Conservation (phyloP, 2,113 vertebrate genomes). For the Xenopus laevis region DNA sequence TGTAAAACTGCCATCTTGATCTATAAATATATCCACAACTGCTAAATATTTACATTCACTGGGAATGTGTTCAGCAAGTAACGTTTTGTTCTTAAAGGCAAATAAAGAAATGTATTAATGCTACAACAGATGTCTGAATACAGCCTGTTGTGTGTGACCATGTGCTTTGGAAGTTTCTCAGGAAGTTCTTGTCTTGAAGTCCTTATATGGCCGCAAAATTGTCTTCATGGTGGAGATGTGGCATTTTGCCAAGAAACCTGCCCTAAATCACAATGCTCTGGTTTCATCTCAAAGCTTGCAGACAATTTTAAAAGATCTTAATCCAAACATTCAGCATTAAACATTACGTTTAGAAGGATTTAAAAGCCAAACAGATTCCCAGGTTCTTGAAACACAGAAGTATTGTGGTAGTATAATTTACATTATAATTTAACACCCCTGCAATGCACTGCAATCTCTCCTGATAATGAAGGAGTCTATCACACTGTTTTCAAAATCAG, state of each 20-base stretch:
- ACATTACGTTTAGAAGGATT: slow-evolving; percentile 17
- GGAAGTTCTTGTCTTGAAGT: not conserved
- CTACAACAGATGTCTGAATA: too few species aligned
- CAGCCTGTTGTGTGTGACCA: too few species aligned
- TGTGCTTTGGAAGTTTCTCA: too few species aligned
- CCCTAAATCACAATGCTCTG: not conserved
- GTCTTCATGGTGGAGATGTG: slow-evolving; percentile 10
- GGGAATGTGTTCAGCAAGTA: too few species aligned
- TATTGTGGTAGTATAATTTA: not conserved
- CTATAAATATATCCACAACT: too few species aligned
- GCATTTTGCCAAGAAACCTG: slow-evolving; percentile 22
- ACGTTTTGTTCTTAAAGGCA: too few species aligned
- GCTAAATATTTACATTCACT: too few species aligned
- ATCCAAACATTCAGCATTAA: slow-evolving; percentile 25
- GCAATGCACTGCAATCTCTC: not conserved
- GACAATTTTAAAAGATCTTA: slow-evolving; percentile 10
- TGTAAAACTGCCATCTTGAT: too few species aligned
- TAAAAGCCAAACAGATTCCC: slow-evolving; percentile 23
- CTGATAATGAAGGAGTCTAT: not conserved
- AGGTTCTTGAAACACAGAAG: slow-evolving; percentile 8
- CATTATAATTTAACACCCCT: not conserved
- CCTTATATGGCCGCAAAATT: slow-evolving; percentile 34
- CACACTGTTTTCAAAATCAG: not conserved
- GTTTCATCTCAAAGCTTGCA: slow-evolving; percentile 2
- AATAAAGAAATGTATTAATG: too few species aligned